Percentiles rank a stretch among this genome's conserved stretches.
Conservation (phyloP, 2,797 vertebrate genomes). For the Acipenser transmontanus region DNA sequence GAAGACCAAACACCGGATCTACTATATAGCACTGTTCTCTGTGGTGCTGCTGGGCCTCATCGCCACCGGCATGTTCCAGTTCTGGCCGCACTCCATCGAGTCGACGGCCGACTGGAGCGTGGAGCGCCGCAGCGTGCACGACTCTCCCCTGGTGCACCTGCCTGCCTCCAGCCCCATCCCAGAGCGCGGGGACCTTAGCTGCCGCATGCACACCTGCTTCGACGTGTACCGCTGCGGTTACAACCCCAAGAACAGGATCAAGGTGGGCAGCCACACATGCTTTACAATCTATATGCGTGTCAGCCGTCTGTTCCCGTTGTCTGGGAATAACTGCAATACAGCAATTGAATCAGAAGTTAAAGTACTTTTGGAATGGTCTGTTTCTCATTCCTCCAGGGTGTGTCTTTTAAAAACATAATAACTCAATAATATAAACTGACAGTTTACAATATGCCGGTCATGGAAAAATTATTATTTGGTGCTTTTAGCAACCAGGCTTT, state of each 20-base stretch:
- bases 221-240: slow-evolving; percentile 96
- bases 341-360: too few relatives aligned
- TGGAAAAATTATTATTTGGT: too few relatives aligned
- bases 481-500: too few relatives aligned
- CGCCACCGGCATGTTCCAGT: slow-evolving; percentile 93
- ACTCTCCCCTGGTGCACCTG: slow-evolving; percentile 77
- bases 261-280: slow-evolving; percentile 45
- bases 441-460: too few relatives aligned
- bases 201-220: slow-evolving; percentile 97
- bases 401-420: too few relatives aligned
- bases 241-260: slow-evolving; percentile 95
- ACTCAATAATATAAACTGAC: too few relatives aligned
- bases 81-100: slow-evolving; percentile 96
- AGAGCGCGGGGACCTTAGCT: slow-evolving; percentile 90
- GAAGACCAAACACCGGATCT: slow-evolving; percentile 97
- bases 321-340: too few relatives aligned
- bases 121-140: slow-evolving; percentile 83
- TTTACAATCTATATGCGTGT: too few relatives aligned
- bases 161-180: slow-evolving; percentile 76
- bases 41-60: slow-evolving; percentile 88
- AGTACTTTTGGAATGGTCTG: too few relatives aligned
- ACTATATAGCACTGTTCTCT: slow-evolving; percentile 94
- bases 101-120: slow-evolving; percentile 78
- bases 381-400: too few relatives aligned
- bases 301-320: too few relatives aligned